A percentile compares a stretch with the other conserved stretches of the same genome.
These are phyloP conservation scores for Epinephelus coioides DNA, from an alignment of 2,797 vertebrate genomes.

Conservation along the genomic window DNA sequence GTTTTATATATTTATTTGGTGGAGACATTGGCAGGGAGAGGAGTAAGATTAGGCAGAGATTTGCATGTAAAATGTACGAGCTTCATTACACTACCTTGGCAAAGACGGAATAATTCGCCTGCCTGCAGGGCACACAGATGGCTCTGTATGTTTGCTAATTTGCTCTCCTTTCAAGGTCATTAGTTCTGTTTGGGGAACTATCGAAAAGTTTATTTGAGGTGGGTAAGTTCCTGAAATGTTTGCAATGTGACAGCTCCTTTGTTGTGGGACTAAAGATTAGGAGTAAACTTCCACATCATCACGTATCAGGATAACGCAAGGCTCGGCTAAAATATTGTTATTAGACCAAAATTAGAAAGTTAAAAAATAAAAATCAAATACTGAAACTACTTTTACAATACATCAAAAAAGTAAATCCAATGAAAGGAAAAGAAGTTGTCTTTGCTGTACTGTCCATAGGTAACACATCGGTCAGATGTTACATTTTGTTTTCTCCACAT, in stretches of 20 bases:
- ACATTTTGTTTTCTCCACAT: constrained; percentile 52
- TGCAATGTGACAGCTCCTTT: constrained; percentile 74
- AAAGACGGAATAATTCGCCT: constrained; percentile 87
- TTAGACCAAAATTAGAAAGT: not conserved
- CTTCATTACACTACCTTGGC: constrained; percentile 91
- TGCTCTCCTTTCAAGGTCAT: constrained; percentile 90
- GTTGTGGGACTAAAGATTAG: constrained; percentile 46
- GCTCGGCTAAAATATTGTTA: constrained; percentile 7
- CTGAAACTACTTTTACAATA: not conserved
- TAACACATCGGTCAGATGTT: constrained; percentile 9
- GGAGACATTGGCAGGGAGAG: constrained; percentile 84
- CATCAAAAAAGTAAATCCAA: not conserved
- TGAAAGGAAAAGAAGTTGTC: not conserved
- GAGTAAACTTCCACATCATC: constrained; percentile 42
- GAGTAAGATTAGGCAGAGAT: constrained; percentile 88
- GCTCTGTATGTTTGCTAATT: constrained; percentile 90
- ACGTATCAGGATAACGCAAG: not conserved
- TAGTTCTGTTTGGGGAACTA: constrained; percentile 90
- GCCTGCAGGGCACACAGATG: constrained; percentile 90
- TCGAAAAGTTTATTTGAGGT: constrained; percentile 88
- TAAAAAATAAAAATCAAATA: not conserved
- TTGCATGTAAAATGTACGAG: constrained; percentile 89
- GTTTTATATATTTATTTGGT: constrained; percentile 91
- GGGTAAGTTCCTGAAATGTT: constrained; percentile 80
- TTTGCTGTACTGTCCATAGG: not conserved